Conservation (phyloP, 2,888 invertebrate genomes). For the Macrosoma leucophasiata region DNA sequence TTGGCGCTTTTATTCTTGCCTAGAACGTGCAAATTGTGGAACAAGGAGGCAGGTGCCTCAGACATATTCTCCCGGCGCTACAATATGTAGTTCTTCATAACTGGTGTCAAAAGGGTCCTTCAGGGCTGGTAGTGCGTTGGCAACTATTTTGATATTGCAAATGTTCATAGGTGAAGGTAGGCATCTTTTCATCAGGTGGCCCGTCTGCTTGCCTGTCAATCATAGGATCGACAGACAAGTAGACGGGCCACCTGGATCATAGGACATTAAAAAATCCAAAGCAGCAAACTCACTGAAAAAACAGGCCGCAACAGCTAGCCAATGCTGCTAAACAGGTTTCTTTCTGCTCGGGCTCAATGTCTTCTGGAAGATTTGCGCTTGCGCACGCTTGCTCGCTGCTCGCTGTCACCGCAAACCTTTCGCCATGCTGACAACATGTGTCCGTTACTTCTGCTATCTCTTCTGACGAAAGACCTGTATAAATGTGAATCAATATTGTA, state of each 20-base stretch:
- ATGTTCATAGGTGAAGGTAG: too few relatives aligned
- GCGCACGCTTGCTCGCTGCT: slow-evolving; percentile 34
- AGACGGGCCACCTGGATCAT: too few relatives aligned
- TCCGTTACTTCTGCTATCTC: slow-evolving; percentile 42
- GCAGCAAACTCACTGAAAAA: slow-evolving; percentile 40
- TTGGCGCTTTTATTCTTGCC: too few relatives aligned
- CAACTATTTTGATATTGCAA: too few relatives aligned
- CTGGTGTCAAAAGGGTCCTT: too few relatives aligned
- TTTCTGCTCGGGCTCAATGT: slow-evolving; percentile 37
- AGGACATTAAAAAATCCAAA: neutral
- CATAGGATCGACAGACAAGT: too few relatives aligned
- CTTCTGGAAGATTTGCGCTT: slow-evolving; percentile 35
- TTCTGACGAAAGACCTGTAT: slow-evolving; percentile 40
- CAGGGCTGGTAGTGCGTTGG: too few relatives aligned
- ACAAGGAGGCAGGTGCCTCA: neutral
- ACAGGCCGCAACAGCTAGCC: slow-evolving; percentile 41
- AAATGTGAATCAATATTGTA: slow-evolving; percentile 1
- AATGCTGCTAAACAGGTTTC: slow-evolving; percentile 36
- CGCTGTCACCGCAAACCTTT: slow-evolving; percentile 31
- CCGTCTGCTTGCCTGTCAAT: too few relatives aligned
- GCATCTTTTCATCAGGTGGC: too few relatives aligned
- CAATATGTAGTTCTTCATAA: too few relatives aligned
- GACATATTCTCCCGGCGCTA: too few relatives aligned
- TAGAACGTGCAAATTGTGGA: too few relatives aligned
- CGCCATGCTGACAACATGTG: slow-evolving; percentile 46